phyloP scores from a whole-genome alignment of 30 jellyfish, hydroid and myxozoan genomes.

The Hydractinia echinata region DNA sequence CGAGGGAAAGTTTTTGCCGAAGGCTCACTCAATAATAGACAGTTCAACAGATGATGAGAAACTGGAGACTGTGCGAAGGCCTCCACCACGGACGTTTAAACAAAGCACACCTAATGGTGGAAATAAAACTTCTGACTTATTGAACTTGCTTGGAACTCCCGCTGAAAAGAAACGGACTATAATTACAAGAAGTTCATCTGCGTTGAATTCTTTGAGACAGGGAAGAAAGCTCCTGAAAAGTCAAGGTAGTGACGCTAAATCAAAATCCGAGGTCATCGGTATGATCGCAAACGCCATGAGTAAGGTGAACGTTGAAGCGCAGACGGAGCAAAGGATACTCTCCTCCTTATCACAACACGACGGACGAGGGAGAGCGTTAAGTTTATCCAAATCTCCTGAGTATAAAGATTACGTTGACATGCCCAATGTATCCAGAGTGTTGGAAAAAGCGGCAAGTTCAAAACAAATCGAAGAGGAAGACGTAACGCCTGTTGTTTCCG shows the following conservation, averaged over 20 bases:
- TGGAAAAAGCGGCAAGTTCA: conserved; percentile 49
- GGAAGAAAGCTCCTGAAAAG: conserved; percentile 59
- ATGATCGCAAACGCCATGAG: conserved; percentile 93
- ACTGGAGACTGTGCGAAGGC: conserved; percentile 27
- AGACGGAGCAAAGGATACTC: conserved; percentile 77
- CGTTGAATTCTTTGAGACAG: conserved; percentile 68
- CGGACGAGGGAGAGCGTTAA: conserved; percentile 2
- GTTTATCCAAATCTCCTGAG: conserved; percentile 15
- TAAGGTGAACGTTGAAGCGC: conserved; percentile 87
- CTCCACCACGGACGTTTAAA: conserved; percentile 3
- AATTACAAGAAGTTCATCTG: conserved; percentile 74
- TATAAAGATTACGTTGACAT: conserved; percentile 65
- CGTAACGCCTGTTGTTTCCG: background rate
- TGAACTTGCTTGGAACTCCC: conserved; percentile 2
- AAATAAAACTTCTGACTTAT: background rate
- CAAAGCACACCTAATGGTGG: conserved; percentile 36
- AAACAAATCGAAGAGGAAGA: conserved; percentile 35
- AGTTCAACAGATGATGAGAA: conserved; percentile 13
- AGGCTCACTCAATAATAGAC: background rate
- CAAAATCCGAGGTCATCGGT: conserved; percentile 80
- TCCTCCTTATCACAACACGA: background rate
- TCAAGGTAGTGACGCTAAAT: conserved; percentile 43
- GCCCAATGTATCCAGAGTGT: conserved; percentile 77
- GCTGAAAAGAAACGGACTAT: conserved; percentile 41
- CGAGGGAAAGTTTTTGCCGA: background rate